phyloP scores from a whole-genome alignment of 1,140 invertebrate species.

The Meteorus sp. region DNA sequence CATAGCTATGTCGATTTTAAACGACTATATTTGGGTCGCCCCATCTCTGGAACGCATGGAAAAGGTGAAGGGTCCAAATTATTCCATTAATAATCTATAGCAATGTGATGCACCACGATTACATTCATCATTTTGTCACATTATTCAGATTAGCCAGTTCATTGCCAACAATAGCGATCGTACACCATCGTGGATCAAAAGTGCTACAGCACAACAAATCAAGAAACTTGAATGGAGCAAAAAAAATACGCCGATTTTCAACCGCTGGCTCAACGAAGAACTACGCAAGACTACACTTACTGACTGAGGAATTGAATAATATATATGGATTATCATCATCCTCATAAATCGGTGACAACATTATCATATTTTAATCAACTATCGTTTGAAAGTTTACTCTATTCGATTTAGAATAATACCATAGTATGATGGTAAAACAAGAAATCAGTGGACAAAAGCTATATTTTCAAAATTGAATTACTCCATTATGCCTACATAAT shows the following conservation, averaged over 20 bases:
- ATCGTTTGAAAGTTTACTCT: too few species aligned
- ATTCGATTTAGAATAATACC: too few species aligned
- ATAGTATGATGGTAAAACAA: too few species aligned
- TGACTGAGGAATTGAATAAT: too few species aligned
- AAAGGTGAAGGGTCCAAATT: conserved; percentile 4
- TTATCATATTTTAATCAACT: too few species aligned
- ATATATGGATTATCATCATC: too few species aligned
- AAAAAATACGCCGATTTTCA: background rate
- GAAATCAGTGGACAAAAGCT: too few species aligned
- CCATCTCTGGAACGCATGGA: conserved; percentile 4
- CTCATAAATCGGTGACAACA: too few species aligned
- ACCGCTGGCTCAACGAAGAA: background rate
- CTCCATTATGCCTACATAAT: too few species aligned
- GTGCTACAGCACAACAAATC: background rate
- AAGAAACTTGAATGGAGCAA: background rate
- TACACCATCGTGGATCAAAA: background rate
- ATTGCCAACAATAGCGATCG: background rate
- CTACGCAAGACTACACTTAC: background rate
- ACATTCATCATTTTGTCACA: too few species aligned
- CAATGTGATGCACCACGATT: too few species aligned
- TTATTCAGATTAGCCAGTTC: background rate
- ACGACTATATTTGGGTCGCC: conserved; percentile 12
- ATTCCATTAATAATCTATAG: background rate
- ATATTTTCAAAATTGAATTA: too few species aligned
- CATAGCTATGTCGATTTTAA: conserved; percentile 2